Conservation (phyloP, 2,797 vertebrate species). For the Rhodeus uyekii region DNA sequence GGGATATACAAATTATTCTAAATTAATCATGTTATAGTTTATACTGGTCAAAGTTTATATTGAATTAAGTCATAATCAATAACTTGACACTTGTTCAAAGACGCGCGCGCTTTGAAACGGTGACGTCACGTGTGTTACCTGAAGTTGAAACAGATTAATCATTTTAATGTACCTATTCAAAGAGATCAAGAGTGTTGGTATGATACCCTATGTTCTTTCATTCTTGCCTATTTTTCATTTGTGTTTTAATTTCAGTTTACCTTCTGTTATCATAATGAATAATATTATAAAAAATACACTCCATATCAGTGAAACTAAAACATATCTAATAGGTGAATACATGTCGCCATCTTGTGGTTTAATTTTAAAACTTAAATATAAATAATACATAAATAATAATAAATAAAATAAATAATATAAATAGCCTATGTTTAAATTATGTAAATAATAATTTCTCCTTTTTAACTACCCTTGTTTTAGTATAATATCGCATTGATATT, state of each 20-base stretch:
- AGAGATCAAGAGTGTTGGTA: not conserved
- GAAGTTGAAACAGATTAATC: not conserved
- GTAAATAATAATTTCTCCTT: not conserved
- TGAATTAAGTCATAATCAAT: not conserved
- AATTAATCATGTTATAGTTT: not conserved
- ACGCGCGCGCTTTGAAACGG: not conserved
- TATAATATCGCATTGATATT: too few relatives aligned
- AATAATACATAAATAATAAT: not conserved
- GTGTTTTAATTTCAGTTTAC: not conserved
- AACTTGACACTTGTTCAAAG: slow-evolving; percentile 18
- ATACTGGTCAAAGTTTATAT: not conserved
- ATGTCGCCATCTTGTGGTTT: slow-evolving; percentile 40
- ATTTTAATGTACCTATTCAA: not conserved
- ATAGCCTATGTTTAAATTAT: not conserved
- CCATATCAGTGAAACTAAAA: not conserved
- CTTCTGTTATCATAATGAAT: not conserved
- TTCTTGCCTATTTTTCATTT: not conserved
- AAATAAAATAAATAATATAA: not conserved
- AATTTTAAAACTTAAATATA: not conserved
- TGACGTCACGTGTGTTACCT: not conserved
- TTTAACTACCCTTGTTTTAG: not conserved
- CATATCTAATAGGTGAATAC: not conserved
- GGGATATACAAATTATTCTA: not conserved
- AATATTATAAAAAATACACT: not conserved
- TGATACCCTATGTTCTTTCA: too few relatives aligned